Base-by-base conservation (phyloP, 1,140 invertebrate species). In the Pteromalus puparum region DNA sequence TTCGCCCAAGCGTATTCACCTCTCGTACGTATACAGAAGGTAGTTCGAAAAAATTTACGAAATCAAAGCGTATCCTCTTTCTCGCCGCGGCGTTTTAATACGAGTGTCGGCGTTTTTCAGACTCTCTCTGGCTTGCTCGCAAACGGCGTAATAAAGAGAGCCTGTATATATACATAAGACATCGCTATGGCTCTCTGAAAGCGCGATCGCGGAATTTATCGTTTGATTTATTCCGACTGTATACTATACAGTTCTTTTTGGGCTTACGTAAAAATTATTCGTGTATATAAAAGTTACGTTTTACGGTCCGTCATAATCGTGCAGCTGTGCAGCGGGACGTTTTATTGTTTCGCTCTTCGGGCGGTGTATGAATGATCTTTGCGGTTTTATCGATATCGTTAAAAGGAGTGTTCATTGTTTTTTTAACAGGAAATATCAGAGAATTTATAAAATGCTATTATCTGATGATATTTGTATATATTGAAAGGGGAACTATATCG, bases 21-120 rank as follows among this genome's bases (percentile, higher is more conserved):
- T 70, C 28, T 26, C 26, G n/a, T 26, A n/a, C 24, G 26, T 68
- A 68, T 70, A 30, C 67, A n/a, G 18, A 30, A 26, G 18, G 67
- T 70, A 18, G 67, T n/a, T 21, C 21, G 15, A 70, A 70, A 79
- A 79, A 79, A 79, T 70, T 46, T 72, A 30, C 38, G 42, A 81
- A 70, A 81, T 81, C 67, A 48, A 81, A 70, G 21, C 34, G 34
- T 42, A 80, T 70, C 42, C 67, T 21, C 67, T 81, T 81, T 72
- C 34, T 26, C 30, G 9, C 7, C 12, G 6, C 53, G 6, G 53
- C 4, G 53, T 61, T 61, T 61, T 61, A n/a, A n/a, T n/a, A 61
- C 13, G 18, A 53, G 48, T 53, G 48, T 15, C 53, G 53, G 18
- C 6, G 15, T n/a, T 61, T n/a, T 18, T 61, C 38, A 9, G 38